These are phyloP conservation scores for Oxystoma pomonae DNA, from an alignment of 2,888 invertebrate species.

Conservation along the genomic window DNA sequence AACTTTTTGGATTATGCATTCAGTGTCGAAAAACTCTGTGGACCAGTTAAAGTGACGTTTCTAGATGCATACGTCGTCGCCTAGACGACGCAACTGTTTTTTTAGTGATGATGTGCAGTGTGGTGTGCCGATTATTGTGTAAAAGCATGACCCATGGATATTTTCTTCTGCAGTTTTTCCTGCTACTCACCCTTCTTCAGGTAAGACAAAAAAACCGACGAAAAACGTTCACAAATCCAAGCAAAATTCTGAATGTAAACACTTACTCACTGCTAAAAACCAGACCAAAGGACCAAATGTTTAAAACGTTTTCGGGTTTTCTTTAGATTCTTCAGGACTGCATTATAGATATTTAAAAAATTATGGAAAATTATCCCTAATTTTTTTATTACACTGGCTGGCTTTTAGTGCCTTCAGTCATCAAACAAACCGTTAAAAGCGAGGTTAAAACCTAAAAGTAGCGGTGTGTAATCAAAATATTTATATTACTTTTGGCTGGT, in stretches of 20 bases:
- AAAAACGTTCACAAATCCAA: no score
- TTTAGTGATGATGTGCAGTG: slow-evolving; percentile 49
- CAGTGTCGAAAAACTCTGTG: neutral
- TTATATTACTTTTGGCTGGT: no score
- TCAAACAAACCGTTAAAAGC: neutral
- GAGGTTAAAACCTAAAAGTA: neutral
- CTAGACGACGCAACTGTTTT: slow-evolving; percentile 34
- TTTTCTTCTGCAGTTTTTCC: slow-evolving; percentile 49
- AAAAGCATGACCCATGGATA: slow-evolving; percentile 53
- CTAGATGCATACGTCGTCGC: slow-evolving; percentile 34
- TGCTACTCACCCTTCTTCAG: slow-evolving; percentile 49
- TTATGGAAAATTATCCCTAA: no score
- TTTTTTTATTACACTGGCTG: no score
- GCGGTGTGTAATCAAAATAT: neutral
- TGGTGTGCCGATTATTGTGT: slow-evolving; percentile 51
- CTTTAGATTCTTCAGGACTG: no score
- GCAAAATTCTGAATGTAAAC: no score
- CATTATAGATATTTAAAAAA: no score
- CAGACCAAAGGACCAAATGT: no score
- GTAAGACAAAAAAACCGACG: slow-evolving; percentile 33
- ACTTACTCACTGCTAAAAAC: no score
- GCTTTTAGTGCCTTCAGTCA: no score
- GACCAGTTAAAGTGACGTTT: slow-evolving; percentile 24
- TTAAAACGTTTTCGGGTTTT: no score
- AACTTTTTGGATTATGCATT: neutral